Evolutionary conservation across 1,140 invertebrate genomes (phyloP).

Genomic region (Pogonus chalceus): DNA sequence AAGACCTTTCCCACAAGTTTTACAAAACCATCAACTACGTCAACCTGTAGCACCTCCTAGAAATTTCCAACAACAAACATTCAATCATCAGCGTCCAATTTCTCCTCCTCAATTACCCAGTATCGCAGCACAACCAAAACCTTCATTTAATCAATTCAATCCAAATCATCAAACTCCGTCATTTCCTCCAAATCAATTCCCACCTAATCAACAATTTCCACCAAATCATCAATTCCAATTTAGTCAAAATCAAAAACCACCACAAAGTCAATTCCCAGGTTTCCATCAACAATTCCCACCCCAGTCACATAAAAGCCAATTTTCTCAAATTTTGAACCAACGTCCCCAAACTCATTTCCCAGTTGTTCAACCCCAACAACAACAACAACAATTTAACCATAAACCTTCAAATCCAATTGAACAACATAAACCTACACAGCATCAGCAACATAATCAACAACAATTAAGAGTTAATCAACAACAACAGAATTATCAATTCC

Average conservation of each 20-base stretch:
- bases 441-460: slow-evolving; percentile 19
- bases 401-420: neutral
- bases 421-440: slow-evolving; percentile 9
- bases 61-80: neutral
- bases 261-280: slow-evolving; percentile 29
- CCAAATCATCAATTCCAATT: slow-evolving; percentile 18
- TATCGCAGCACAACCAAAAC: slow-evolving; percentile 34
- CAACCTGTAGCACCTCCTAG: too few species aligned
- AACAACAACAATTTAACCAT: slow-evolving; percentile 14
- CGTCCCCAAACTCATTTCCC: slow-evolving; percentile 34
- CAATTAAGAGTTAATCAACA: slow-evolving; percentile 17
- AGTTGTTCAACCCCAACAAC: slow-evolving; percentile 18
- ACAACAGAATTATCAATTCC: slow-evolving; percentile 18
- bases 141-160: slow-evolving; percentile 25
- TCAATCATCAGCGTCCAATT: neutral
- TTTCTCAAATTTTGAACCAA: slow-evolving; percentile 21
- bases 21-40: neutral
- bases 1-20: slow-evolving; percentile 19
- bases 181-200: slow-evolving; percentile 23
- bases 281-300: slow-evolving; percentile 17
- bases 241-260: slow-evolving; percentile 34
- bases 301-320: slow-evolving; percentile 20
- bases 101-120: slow-evolving; percentile 14
- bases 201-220: slow-evolving; percentile 20
- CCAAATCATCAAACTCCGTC: slow-evolving; percentile 24